Base-by-base conservation (phyloP, 2,888 invertebrate species). In the Tanytarsus gracilentus region DNA sequence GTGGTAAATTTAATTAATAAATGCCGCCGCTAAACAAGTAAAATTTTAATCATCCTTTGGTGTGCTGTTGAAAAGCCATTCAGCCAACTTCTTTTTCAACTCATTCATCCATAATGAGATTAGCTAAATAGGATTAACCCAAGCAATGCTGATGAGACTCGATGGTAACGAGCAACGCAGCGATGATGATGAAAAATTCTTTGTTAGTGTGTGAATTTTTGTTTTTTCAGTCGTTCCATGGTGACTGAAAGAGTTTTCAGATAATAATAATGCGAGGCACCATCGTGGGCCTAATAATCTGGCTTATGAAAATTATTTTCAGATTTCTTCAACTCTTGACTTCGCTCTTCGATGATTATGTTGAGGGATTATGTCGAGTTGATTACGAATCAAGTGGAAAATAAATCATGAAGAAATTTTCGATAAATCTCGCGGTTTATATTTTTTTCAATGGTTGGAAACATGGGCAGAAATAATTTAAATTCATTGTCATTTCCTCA, bases 121-220 rank as follows among this genome's bases (percentile, higher is more conserved):
- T 49, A 49, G 25, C 49, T 49, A 49, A 49, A 49, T 49, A 49
- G 49, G 49, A 49, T 49, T 49, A 49, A 49, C 49, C 49, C 49
- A n/a, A n/a, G n/a, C n/a, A n/a, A n/a, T n/a, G 49, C 27, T 49
- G 26, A 44, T 23, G 44, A 23, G 44, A 9, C 18, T 44, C 44
- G n/a, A 36, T 16, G 14, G 44, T 23, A 16, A 44, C 18, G 44
- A 23, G 23, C 4, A 33, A 44, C 16, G 11, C n/a, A 18, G 8
- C 44, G 21, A 44, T 23, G 23, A 44, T 18, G 18, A 44, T 23
- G 44, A 23, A 44, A 44, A 44, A 44, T 11, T 44, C 23, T 44
- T 44, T 44, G 18, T 44, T 21, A 9, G 23, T 21, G 18, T 23
- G 18, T 18, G 11, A 33, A 33, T 33, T 11, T n/a, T 11, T n/a